These are phyloP conservation scores for Coilia nasus DNA, from an alignment of 2,797 vertebrate genomes.

Conservation along the genomic window DNA sequence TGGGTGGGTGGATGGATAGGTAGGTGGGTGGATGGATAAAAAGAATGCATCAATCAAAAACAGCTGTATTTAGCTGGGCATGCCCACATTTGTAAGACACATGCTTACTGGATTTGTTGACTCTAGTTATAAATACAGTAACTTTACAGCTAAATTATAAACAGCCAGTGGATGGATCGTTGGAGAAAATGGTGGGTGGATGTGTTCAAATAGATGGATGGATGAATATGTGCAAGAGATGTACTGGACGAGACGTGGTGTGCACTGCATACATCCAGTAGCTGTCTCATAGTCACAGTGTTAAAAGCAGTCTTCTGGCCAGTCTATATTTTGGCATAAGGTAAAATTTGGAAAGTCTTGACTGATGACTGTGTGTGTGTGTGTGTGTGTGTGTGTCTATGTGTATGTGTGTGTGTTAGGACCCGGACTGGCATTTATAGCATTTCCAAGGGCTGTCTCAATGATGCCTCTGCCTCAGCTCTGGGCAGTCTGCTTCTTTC, in stretches of 20 bases:
- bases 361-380: background rate
- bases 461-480: conserved; percentile 92
- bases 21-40: background rate
- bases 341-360: background rate
- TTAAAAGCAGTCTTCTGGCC: background rate
- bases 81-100: no score
- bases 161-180: background rate
- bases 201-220: background rate
- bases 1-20: background rate
- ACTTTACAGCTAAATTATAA: no score
- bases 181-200: no score
- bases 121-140: no score
- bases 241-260: background rate
- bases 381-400: conserved; percentile 6
- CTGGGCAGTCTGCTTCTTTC: conserved; percentile 93
- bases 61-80: no score
- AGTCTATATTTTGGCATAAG: background rate
- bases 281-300: background rate
- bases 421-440: conserved; percentile 90
- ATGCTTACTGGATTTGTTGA: no score
- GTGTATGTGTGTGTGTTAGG: conserved; percentile 70
- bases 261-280: background rate
- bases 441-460: conserved; percentile 86
- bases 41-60: background rate
- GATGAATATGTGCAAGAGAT: background rate